A percentile compares a stretch with the other conserved stretches of the same genome.
Conservation (phyloP, 92 coral and sea anemone genomes). For the Parazoanthus swiftii region DNA sequence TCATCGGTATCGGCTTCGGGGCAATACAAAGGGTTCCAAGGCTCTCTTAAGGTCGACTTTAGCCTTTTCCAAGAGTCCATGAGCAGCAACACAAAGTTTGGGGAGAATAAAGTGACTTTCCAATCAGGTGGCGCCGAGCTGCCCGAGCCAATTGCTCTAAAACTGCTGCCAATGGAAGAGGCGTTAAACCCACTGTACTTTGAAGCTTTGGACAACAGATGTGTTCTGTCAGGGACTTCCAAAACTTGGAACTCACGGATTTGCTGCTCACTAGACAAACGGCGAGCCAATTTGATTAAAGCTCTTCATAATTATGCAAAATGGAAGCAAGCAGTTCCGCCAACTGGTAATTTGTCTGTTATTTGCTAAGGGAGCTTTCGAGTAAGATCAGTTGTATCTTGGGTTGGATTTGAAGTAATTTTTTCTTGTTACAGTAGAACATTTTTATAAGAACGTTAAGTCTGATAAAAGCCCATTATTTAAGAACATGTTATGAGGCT, state of each 20-base stretch:
- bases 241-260: neutral
- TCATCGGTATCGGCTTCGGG: conserved; percentile 43
- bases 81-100: conserved; percentile 36
- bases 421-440: too few species aligned
- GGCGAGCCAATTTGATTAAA: conserved; percentile 12
- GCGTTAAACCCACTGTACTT: conserved; percentile 31
- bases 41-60: conserved; percentile 46
- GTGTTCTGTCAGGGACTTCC: neutral
- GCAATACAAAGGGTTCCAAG: conserved; percentile 37
- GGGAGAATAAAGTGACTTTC: conserved; percentile 34
- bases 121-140: conserved; percentile 43
- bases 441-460: neutral
- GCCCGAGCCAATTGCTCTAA: conserved; percentile 47
- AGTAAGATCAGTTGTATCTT: too few species aligned
- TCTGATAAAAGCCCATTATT: too few species aligned
- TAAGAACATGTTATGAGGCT: too few species aligned
- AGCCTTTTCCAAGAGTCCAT: conserved; percentile 43
- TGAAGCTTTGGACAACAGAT: neutral
- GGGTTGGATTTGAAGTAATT: too few species aligned
- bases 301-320: conserved; percentile 34
- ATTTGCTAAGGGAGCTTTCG: neutral
- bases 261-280: conserved; percentile 2
- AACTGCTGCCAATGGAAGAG: conserved; percentile 41
- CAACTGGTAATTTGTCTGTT: neutral
- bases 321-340: conserved; percentile 31